Base-by-base conservation (phyloP, 1,140 invertebrate genomes). In the Whitmania pigra region DNA sequence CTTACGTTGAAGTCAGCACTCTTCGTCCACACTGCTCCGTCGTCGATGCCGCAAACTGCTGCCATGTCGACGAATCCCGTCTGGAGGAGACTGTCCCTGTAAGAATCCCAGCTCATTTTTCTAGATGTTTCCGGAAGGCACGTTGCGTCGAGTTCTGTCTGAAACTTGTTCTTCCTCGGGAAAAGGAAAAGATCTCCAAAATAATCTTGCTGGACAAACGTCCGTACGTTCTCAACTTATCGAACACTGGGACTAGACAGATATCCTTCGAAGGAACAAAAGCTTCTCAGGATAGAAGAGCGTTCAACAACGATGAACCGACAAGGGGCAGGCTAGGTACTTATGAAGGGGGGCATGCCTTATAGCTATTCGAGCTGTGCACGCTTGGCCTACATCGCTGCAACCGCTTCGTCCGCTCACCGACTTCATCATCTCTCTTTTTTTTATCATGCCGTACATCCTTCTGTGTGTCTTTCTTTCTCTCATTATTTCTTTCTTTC, bases 31-130 rank as follows among this genome's bases (percentile, higher is more conserved):
- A 72, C 60, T 22, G 53, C 67, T 0, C 71, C 71, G n/a, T 72
- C 71, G 20, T 70, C 69, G 22, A 67, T 36, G 63, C 71, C 71
- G 67, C 71, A 72, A 22, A 72, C 63, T 53, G 71, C 71, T 27
- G 71, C 71, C 49, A 67, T 72, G 20, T 66, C 67, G 18, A 72
- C 71, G 36, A 31, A 36, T 36, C 71, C 71, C n/a, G 71, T 67
- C 49, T 36, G 22, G 22, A 72, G 60, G 20, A 72, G 71, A 67
- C 67, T 72, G 53, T 72, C 71, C 49, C 71, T 72, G 67, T 67
- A 72, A 36, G 71, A 53, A 67, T 72, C 71, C 71, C 71, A 72
- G 40, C 36, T 49, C 71, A 72, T 72, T 53, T 53, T 70, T 63
- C 22, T 63, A 25, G 22, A 31, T 63, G 29, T 31, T 63, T 22